phyloP scores from a whole-genome alignment of 2,888 invertebrate genomes.

The Plagodis dolabraria region DNA sequence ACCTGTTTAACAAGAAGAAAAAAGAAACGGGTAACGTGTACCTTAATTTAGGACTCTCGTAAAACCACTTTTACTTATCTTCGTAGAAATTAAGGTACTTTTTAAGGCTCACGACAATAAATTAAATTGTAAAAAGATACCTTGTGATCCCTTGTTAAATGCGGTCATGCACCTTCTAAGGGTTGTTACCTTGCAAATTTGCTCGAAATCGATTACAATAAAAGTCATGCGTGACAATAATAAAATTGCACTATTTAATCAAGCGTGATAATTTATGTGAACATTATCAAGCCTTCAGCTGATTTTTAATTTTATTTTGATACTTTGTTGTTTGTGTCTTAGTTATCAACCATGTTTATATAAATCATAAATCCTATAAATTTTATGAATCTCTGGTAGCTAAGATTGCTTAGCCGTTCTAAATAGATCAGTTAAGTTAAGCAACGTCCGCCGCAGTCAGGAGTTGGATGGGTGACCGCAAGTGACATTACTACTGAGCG shows the following conservation, averaged over 20 bases:
- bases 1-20: too few relatives aligned
- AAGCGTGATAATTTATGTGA: slow-evolving; percentile 5
- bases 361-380: too few relatives aligned
- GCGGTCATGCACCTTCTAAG: slow-evolving; percentile 33
- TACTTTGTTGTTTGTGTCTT: neutral
- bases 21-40: neutral
- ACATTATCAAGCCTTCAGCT: neutral
- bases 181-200: slow-evolving; percentile 5
- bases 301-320: neutral
- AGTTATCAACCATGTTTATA: neutral
- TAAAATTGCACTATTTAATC: slow-evolving; percentile 25
- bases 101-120: slow-evolving; percentile 12
- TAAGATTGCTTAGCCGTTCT: too few relatives aligned
- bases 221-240: slow-evolving; percentile 12
- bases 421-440: too few relatives aligned
- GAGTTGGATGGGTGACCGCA: too few relatives aligned
- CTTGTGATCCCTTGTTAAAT: slow-evolving; percentile 8
- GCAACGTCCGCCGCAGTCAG: too few relatives aligned
- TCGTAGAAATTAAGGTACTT: slow-evolving; percentile 5
- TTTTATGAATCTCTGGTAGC: too few relatives aligned
- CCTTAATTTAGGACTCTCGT: slow-evolving; percentile 9
- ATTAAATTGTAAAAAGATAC: slow-evolving; percentile 15
- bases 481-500: too few relatives aligned
- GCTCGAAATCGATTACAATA: neutral
- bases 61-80: slow-evolving; percentile 25